Evolutionary conservation across 2,888 invertebrate species (phyloP).

Genomic region (Labia minor): DNA sequence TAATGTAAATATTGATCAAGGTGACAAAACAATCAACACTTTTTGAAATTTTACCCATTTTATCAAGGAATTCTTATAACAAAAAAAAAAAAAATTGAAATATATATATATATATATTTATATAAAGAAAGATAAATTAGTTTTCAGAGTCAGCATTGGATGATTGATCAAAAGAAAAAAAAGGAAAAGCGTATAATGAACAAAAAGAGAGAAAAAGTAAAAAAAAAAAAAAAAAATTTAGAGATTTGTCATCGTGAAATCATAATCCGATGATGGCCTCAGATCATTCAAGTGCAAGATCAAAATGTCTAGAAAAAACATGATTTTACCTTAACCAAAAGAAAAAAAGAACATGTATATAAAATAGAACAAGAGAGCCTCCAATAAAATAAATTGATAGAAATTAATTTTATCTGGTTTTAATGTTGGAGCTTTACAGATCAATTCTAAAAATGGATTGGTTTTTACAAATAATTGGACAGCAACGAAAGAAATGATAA

Average conservation of each 20-base stretch:
- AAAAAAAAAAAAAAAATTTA: neutral
- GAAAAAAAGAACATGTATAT: too few species aligned
- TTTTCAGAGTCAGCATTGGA: neutral
- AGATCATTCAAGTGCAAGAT: neutral
- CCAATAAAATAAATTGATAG: neutral
- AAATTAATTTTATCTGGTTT: neutral
- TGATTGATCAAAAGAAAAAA: slow-evolving; percentile 1
- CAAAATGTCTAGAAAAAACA: neutral
- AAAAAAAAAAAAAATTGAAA: too few species aligned
- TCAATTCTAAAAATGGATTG: too few species aligned
- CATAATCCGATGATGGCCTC: neutral
- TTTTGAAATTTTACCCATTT: too few species aligned
- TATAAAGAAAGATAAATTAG: neutral
- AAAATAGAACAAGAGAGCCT: too few species aligned
- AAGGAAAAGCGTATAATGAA: neutral
- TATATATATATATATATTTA: too few species aligned
- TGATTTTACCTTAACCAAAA: neutral
- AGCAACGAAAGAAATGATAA: too few species aligned
- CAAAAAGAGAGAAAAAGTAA: neutral
- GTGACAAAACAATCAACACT: too few species aligned
- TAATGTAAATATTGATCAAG: too few species aligned
- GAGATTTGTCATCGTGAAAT: neutral
- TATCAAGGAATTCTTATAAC: too few species aligned
- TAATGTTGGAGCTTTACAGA: too few species aligned
- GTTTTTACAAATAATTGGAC: too few species aligned